phyloP scores from a whole-genome alignment of 2,797 vertebrate species.

The Betta splendens region DNA sequence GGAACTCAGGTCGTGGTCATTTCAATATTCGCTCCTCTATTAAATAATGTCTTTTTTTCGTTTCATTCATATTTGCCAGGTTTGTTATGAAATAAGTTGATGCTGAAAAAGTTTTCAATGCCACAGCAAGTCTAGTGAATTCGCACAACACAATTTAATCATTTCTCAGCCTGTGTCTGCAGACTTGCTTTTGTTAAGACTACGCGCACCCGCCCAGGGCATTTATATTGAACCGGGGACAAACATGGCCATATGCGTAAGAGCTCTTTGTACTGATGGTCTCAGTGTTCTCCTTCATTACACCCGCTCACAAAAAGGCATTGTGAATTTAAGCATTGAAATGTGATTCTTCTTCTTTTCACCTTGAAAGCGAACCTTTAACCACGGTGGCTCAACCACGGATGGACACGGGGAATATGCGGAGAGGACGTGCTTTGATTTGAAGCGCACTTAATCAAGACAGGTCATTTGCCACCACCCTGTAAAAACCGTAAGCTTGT shows the following conservation, averaged over 20 bases:
- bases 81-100: neutral
- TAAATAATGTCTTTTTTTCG: too few species aligned
- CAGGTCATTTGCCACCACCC: constrained; percentile 25
- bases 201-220: constrained; percentile 11
- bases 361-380: constrained; percentile 25
- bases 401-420: constrained; percentile 14
- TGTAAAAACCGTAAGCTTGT: constrained; percentile 36
- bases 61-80: neutral
- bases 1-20: too few species aligned
- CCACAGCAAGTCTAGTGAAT: neutral
- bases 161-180: constrained; percentile 3
- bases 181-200: constrained; percentile 35
- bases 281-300: constrained; percentile 30
- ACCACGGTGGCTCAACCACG: neutral
- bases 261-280: constrained; percentile 4
- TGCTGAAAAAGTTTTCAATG: neutral
- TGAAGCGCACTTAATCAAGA: constrained; percentile 16
- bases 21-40: too few species aligned
- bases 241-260: neutral
- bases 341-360: constrained; percentile 51
- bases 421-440: constrained; percentile 25
- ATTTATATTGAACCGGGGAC: constrained; percentile 13
- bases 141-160: constrained; percentile 11
- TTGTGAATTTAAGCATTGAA: constrained; percentile 62
- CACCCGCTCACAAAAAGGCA: constrained; percentile 61